phyloP scores from a whole-genome alignment of 1,140 invertebrate species.

The Laodelphax striatellus region DNA sequence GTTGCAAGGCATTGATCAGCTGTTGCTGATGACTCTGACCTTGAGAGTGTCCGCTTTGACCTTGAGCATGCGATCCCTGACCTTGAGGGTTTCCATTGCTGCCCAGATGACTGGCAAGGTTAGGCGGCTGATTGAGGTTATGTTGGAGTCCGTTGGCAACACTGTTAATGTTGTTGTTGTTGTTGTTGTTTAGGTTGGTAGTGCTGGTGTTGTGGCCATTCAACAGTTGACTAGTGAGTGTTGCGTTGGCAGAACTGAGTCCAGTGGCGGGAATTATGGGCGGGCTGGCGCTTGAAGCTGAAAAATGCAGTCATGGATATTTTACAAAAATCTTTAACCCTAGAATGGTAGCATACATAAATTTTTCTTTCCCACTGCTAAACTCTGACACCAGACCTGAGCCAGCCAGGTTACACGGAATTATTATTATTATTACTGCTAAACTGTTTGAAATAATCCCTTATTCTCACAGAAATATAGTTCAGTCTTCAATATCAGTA shows the following conservation, averaged over 20 bases:
- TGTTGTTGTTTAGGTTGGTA: not conserved
- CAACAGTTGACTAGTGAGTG: not conserved
- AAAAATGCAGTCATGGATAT: too few species aligned
- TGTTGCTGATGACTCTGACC: slow-evolving; percentile 13
- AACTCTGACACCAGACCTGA: too few species aligned
- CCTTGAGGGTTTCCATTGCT: not conserved
- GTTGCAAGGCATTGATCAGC: slow-evolving; percentile 17
- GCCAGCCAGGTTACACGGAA: too few species aligned
- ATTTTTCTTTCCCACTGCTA: too few species aligned
- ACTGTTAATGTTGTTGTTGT: not conserved
- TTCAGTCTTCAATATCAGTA: too few species aligned
- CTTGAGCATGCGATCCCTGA: not conserved
- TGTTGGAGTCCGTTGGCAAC: not conserved
- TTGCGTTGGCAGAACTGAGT: not conserved
- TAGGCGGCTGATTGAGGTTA: not conserved
- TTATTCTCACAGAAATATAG: too few species aligned
- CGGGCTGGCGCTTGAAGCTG: too few species aligned
- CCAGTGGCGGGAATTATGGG: not conserved
- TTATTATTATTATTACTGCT: too few species aligned
- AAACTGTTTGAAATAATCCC: too few species aligned
- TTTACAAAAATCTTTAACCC: too few species aligned
- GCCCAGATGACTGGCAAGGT: not conserved
- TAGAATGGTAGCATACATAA: too few species aligned
- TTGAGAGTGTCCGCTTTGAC: not conserved
- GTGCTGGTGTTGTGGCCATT: not conserved